Percentiles rank a stretch among this genome's conserved stretches.
These are phyloP conservation scores for Lasioglossum zephyrum DNA, from an alignment of 2,888 invertebrate species.

Conservation along the genomic window DNA sequence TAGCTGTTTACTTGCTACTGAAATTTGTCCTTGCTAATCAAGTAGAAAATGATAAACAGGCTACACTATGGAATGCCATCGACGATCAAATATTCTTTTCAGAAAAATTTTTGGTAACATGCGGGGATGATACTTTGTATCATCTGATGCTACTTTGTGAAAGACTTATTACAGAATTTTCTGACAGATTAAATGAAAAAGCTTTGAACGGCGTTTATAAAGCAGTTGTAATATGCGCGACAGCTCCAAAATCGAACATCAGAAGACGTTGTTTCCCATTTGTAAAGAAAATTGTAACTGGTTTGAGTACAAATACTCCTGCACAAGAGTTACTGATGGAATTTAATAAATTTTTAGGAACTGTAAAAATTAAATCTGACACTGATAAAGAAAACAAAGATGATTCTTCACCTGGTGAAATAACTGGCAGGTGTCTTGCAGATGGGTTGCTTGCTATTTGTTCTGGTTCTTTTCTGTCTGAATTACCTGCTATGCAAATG, in stretches of 20 bases:
- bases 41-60: conserved; percentile 85
- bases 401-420: conserved; percentile 81
- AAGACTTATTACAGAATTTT: conserved; percentile 89
- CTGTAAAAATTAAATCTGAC: conserved; percentile 87
- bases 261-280: conserved; percentile 88
- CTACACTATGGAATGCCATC: conserved; percentile 89
- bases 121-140: conserved; percentile 89
- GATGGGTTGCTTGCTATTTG: conserved; percentile 86
- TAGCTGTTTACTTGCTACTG: conserved; percentile 89
- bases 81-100: conserved; percentile 93
- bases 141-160: conserved; percentile 91
- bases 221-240: conserved; percentile 89
- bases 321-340: conserved; percentile 88
- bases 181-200: conserved; percentile 88
- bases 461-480: conserved; percentile 82
- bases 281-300: conserved; percentile 87
- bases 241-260: conserved; percentile 87
- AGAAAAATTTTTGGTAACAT: conserved; percentile 91
- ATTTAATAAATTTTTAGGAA: conserved; percentile 88
- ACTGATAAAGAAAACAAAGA: conserved; percentile 81
- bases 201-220: conserved; percentile 88
- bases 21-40: conserved; percentile 86
- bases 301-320: conserved; percentile 87
- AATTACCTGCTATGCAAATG: conserved; percentile 85
- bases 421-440: conserved; percentile 86